Base-by-base conservation (phyloP, 2,797 vertebrate species). In the Tarsius wallacei region DNA sequence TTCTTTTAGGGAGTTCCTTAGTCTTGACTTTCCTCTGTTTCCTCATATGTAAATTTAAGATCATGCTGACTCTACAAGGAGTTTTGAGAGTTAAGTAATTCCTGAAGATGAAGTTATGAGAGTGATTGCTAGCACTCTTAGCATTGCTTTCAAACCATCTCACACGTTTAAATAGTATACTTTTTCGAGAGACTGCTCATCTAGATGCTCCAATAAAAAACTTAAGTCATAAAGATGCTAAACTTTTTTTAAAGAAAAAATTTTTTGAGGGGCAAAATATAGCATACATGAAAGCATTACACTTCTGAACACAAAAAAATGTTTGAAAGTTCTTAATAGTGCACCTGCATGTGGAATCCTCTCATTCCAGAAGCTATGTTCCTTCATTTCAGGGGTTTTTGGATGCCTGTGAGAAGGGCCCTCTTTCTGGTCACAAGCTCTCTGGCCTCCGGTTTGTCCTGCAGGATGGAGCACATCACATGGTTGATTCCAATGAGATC, bases 401-500 rank as follows among this genome's bases (percentile, higher is more conserved):
- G 77, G 99, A 99, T 0, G 99, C 99, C 3, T 99, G 99, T 77
- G 99, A 99, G 98, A 99, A 99, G 63, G 99, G 99, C 0, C 99
- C 98, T 0, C 96, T 99, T 71, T 99, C 99, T 0, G 99, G 99
- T 4, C 99, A 99, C 98, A 99, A 98, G 96, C 99, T 99, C 91
- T 99, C 99, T 0, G 99, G 99, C 0, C 91, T 99, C 5, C 86
- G 99, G 3, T 99, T 99, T 12, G 31, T 99, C 36, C 96, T 99
- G 91, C 99, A 99, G 0, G 99, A 99, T 0, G 99, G 99, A 1
- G 99, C 99, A 0, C 95, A 99, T 94, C 99, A 99, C 98, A 99
- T 99, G 99, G 99, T 99, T 57, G 99, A 99, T 97, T 99, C 99
- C 11, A 99, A 99, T 5, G 99, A 99, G 97, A 98, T 99, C 70